phyloP scores from a whole-genome alignment of 2,888 invertebrate genomes.

The Acanthacorydalis orientalis region DNA sequence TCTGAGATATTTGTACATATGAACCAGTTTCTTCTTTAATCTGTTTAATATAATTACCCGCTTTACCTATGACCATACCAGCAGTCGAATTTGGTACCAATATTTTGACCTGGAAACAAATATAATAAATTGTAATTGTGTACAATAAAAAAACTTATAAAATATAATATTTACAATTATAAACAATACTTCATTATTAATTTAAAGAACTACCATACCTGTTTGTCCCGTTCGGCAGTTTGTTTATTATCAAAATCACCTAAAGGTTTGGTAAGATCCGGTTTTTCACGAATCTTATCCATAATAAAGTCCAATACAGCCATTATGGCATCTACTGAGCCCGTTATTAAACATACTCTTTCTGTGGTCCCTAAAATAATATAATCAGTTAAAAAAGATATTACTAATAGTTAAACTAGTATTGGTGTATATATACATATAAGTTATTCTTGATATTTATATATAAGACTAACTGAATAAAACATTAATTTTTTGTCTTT shows the following conservation, averaged over 20 bases:
- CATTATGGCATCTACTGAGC: conserved; percentile 80
- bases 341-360: conserved; percentile 85
- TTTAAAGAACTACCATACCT: conserved; percentile 29
- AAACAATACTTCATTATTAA: conserved; percentile 8
- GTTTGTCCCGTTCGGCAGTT: conserved; percentile 78
- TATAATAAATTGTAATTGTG: neutral
- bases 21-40: conserved; percentile 88
- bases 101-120: conserved; percentile 56
- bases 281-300: conserved; percentile 91
- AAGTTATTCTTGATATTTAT: no score
- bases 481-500: no score
- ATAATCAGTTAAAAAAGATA: no score
- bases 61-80: conserved; percentile 96
- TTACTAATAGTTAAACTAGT: no score
- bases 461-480: no score
- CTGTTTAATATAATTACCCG: conserved; percentile 90
- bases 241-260: conserved; percentile 65
- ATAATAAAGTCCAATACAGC: conserved; percentile 84
- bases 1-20: conserved; percentile 92
- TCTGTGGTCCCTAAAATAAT: conserved; percentile 67
- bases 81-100: conserved; percentile 92
- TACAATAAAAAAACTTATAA: neutral
- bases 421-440: no score
- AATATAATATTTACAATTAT: neutral
- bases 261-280: conserved; percentile 70